Evolutionary conservation across 2,113 vertebrate species (phyloP).

Genomic region (Siphamia tubifer): DNA sequence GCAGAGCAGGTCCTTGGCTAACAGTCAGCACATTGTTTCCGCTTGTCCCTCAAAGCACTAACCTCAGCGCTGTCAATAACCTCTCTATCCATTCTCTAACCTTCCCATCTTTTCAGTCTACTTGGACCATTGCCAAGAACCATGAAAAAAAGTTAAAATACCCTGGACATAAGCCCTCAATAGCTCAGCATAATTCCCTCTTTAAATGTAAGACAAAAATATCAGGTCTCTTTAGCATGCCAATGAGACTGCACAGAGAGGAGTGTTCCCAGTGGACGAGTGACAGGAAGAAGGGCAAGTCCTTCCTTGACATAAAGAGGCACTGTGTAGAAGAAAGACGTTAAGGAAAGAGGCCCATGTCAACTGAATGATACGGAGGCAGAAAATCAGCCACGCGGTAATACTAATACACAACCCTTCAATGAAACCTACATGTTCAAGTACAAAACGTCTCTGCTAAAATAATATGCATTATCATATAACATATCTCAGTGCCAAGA

Average conservation of each 20-base stretch:
- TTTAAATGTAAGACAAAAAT: constrained; percentile 79
- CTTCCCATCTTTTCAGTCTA: constrained; percentile 73
- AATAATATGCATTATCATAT: constrained; percentile 54
- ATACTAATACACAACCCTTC: background rate
- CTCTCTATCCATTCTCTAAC: constrained; percentile 71
- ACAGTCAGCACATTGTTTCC: constrained; percentile 86
- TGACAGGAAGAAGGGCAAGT: constrained; percentile 49
- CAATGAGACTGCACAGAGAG: constrained; percentile 71
- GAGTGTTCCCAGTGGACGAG: constrained; percentile 25
- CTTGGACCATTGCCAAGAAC: constrained; percentile 75
- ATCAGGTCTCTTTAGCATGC: constrained; percentile 76
- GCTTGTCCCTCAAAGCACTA: constrained; percentile 80
- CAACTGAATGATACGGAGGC: constrained; percentile 5
- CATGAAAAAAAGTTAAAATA: constrained; percentile 65
- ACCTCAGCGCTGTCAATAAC: constrained; percentile 76
- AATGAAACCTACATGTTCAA: background rate
- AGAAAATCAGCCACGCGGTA: constrained; percentile 1
- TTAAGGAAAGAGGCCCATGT: constrained; percentile 19
- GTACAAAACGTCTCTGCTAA: background rate
- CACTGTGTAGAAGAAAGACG: constrained; percentile 48
- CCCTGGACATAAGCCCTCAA: constrained; percentile 76
- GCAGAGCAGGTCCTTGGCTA: constrained; percentile 75
- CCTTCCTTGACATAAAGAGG: constrained; percentile 62
- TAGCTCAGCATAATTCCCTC: constrained; percentile 73
- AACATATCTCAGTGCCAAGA: constrained; percentile 40